phyloP scores from a whole-genome alignment of 2,888 invertebrate genomes.

The Drosophila fungiperda region DNA sequence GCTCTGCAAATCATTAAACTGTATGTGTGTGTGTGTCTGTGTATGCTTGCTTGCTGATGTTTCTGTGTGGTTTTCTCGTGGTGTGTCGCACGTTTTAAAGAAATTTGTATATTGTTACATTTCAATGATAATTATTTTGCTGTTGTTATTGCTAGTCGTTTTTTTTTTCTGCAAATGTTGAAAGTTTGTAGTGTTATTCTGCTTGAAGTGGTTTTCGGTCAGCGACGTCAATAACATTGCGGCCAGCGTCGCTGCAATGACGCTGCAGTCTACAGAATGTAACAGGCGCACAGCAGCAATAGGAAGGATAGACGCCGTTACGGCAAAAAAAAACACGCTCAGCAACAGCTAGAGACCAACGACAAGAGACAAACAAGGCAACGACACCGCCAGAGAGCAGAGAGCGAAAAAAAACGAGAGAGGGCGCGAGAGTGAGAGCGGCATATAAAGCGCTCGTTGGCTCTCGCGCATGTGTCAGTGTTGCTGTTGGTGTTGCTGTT shows the following conservation, averaged over 20 bases:
- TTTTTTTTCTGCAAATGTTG: constrained; percentile 12
- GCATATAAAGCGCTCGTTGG: constrained; percentile 18
- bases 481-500: constrained; percentile 18
- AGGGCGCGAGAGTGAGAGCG: constrained; percentile 15
- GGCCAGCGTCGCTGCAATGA: constrained; percentile 77
- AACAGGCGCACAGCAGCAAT: constrained; percentile 74
- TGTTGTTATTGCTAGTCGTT: constrained; percentile 4
- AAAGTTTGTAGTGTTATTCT: constrained; percentile 26
- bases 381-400: constrained; percentile 3
- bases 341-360: constrained; percentile 19
- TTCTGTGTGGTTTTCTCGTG: constrained; percentile 53
- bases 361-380: constrained; percentile 11
- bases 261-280: constrained; percentile 83
- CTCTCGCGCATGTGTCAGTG: constrained; percentile 68
- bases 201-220: constrained; percentile 15
- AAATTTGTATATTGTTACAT: constrained; percentile 56
- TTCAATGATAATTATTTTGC: constrained; percentile 55
- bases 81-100: constrained; percentile 63
- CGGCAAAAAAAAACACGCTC: constrained; percentile 15
- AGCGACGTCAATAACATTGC: constrained; percentile 25
- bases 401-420: constrained; percentile 20
- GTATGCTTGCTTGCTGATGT: constrained; percentile 27
- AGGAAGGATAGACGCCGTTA: constrained; percentile 12
- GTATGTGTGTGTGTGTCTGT: not conserved
- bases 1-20: constrained; percentile 21